Evolutionary conservation across 2,888 invertebrate species (phyloP).

Genomic region (Thera obeliscata): DNA sequence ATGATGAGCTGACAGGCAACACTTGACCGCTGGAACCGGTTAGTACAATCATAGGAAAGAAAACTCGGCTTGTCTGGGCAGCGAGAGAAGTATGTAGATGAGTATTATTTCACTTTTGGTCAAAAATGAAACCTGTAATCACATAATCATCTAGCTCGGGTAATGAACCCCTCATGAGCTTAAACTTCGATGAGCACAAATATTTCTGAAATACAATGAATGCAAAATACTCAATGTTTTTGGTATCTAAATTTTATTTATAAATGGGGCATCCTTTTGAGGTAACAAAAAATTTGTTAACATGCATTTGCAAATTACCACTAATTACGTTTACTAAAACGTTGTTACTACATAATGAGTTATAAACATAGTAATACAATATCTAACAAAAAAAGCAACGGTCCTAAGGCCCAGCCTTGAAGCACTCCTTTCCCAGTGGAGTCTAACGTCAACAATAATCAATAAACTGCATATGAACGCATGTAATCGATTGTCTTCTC

Average conservation of each 20-base stretch:
- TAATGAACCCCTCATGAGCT: no score
- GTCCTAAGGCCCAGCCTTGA: slow-evolving; percentile 54
- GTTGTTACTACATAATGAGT: neutral
- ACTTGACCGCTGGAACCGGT: no score
- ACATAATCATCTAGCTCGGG: no score
- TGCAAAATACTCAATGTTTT: neutral
- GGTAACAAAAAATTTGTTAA: neutral
- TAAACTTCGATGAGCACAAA: no score
- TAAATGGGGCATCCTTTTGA: neutral
- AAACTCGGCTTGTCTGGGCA: no score
- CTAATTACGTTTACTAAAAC: neutral
- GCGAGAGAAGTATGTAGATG: no score
- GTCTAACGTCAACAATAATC: slow-evolving; percentile 75
- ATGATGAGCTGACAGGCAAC: no score
- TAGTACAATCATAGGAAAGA: no score
- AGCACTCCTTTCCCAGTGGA: slow-evolving; percentile 70
- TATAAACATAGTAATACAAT: slow-evolving; percentile 32
- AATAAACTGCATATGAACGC: slow-evolving; percentile 75
- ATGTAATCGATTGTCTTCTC: slow-evolving; percentile 81
- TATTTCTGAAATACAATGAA: no score
- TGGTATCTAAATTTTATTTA: neutral
- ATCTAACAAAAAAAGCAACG: slow-evolving; percentile 44
- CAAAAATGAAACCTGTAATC: no score
- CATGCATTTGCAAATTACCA: slow-evolving; percentile 1
- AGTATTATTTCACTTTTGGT: no score